phyloP scores from a whole-genome alignment of 2,113 vertebrate genomes.

The Hyperopisus bebe region DNA sequence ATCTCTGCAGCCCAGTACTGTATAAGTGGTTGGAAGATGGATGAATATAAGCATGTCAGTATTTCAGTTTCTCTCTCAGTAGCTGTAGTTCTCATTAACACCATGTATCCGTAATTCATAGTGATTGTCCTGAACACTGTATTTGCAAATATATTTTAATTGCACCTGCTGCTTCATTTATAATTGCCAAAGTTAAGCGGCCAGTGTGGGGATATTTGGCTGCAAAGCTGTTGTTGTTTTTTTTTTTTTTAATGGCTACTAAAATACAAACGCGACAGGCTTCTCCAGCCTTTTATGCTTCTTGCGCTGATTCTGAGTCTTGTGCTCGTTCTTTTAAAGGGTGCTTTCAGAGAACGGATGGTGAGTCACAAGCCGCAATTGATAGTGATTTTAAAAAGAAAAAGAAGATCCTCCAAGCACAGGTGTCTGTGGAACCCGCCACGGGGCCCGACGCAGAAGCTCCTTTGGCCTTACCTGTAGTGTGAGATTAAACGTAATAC shows the following conservation, averaged over 20 bases:
- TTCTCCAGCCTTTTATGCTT: neutral
- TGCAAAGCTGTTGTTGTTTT: neutral
- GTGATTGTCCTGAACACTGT: neutral
- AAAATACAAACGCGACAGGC: neutral
- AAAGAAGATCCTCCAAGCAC: slow-evolving; percentile 17
- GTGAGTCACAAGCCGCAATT: neutral
- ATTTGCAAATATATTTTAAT: neutral
- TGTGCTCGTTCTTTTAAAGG: neutral
- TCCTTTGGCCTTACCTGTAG: neutral
- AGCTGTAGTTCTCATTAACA: neutral
- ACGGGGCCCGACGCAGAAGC: neutral
- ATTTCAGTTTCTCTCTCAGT: neutral
- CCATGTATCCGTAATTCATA: neutral
- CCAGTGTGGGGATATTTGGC: neutral
- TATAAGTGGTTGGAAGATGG: neutral
- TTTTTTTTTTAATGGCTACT: neutral
- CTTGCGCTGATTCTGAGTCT: neutral
- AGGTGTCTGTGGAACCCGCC: neutral
- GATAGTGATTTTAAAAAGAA: slow-evolving; percentile 21
- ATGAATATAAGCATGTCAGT: neutral
- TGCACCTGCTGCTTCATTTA: neutral
- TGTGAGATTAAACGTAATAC: slow-evolving; percentile 43
- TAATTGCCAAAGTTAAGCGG: neutral
- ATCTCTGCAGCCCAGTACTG: neutral
- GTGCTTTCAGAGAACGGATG: neutral